Evolutionary conservation across 2,797 vertebrate species (phyloP).

Genomic region (Sebastolobus altivelis): DNA sequence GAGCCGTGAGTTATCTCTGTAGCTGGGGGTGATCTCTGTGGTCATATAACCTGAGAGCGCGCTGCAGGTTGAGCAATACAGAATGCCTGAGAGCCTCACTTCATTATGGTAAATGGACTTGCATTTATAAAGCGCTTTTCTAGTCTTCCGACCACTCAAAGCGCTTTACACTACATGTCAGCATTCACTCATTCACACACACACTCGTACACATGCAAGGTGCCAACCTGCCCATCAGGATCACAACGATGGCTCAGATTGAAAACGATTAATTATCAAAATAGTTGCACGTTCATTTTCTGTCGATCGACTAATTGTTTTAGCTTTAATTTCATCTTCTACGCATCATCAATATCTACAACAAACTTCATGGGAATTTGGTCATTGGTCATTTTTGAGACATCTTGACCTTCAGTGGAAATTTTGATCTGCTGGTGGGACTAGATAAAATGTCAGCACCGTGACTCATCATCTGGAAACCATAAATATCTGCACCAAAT

Average conservation of each 20-base stretch:
- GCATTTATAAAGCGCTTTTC: too few species aligned
- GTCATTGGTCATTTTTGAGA: neutral
- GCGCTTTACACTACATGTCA: too few species aligned
- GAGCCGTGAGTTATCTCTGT: too few species aligned
- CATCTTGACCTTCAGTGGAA: neutral
- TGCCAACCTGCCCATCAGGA: too few species aligned
- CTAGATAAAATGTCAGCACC: neutral
- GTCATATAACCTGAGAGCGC: too few species aligned
- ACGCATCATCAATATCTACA: neutral
- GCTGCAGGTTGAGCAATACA: neutral
- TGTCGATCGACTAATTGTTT: neutral
- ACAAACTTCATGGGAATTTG: neutral
- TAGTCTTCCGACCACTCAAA: too few species aligned
- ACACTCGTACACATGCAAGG: too few species aligned
- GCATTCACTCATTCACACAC: too few species aligned
- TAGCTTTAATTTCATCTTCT: neutral
- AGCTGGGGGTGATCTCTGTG: too few species aligned
- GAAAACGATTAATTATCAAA: neutral
- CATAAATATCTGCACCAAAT: neutral
- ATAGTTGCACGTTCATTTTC: neutral
- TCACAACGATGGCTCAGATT: too few species aligned
- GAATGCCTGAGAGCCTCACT: neutral
- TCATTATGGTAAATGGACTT: neutral
- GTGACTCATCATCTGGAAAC: neutral
- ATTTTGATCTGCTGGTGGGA: too few species aligned